These are phyloP conservation scores for Neogale vison DNA, from an alignment of 2,113 vertebrate species.

Conservation along the genomic window DNA sequence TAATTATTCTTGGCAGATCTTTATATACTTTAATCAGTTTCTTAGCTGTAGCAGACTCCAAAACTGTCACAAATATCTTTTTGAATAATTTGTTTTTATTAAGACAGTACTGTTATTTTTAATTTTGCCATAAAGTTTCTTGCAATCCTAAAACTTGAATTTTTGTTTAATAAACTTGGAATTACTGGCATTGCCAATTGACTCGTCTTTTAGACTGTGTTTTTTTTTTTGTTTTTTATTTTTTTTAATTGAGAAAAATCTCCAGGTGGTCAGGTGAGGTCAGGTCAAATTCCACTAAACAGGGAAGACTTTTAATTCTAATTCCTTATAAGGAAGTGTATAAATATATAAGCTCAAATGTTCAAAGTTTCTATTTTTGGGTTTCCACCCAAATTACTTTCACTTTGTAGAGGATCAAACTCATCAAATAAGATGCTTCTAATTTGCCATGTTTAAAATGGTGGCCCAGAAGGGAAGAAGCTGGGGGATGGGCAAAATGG, in stretches of 20 bases:
- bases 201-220: background rate
- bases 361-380: background rate
- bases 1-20: background rate
- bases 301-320: background rate
- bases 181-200: background rate
- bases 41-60: background rate
- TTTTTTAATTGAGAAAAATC: background rate
- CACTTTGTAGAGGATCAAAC: background rate
- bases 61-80: background rate
- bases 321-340: background rate
- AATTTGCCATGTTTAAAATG: background rate
- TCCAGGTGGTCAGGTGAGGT: background rate
- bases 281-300: background rate
- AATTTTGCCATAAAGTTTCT: background rate
- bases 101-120: background rate
- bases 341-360: background rate
- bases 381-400: background rate
- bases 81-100: background rate
- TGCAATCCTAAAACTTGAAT: background rate
- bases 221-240: background rate
- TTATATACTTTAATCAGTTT: background rate
- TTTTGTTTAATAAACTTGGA: background rate
- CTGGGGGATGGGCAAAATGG: background rate
- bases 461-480: background rate
- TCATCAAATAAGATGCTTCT: background rate